Conservation (phyloP, 64 coral and sea anemone genomes). For the Stichodactyla mertensii region DNA sequence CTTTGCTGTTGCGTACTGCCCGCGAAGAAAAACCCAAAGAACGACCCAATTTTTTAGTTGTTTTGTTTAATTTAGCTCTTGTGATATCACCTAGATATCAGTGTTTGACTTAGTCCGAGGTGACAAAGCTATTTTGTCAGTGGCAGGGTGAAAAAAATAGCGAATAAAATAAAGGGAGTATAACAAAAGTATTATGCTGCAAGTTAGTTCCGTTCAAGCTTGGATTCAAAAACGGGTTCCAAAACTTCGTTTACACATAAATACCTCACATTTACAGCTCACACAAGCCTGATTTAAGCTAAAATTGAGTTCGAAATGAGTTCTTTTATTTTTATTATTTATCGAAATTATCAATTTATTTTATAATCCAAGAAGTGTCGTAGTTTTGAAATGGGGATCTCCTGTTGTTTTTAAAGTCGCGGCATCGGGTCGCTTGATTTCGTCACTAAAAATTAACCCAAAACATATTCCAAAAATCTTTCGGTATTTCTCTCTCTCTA, state of each 20-base stretch:
- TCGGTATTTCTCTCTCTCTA: neutral
- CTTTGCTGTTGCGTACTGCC: no score
- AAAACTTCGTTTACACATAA: neutral
- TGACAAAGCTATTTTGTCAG: neutral
- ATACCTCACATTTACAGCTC: neutral
- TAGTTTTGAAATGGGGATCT: neutral
- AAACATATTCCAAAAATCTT: neutral
- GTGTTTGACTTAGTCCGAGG: neutral
- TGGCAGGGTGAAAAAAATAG: neutral
- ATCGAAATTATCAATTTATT: neutral
- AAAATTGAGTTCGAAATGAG: no score
- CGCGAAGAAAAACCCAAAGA: no score
- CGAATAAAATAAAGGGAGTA: neutral
- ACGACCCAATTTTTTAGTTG: neutral
- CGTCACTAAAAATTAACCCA: neutral
- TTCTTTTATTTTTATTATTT: neutral
- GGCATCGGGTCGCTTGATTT: neutral
- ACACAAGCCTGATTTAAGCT: no score
- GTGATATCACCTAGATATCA: neutral
- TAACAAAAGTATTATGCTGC: neutral
- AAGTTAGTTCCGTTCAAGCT: slow-evolving; percentile 10
- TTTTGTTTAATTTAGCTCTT: neutral
- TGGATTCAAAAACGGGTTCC: neutral
- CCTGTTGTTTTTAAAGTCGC: neutral
- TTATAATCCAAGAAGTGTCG: neutral